Base-by-base conservation (phyloP, 2,113 vertebrate species). In the Scolopax mira region DNA sequence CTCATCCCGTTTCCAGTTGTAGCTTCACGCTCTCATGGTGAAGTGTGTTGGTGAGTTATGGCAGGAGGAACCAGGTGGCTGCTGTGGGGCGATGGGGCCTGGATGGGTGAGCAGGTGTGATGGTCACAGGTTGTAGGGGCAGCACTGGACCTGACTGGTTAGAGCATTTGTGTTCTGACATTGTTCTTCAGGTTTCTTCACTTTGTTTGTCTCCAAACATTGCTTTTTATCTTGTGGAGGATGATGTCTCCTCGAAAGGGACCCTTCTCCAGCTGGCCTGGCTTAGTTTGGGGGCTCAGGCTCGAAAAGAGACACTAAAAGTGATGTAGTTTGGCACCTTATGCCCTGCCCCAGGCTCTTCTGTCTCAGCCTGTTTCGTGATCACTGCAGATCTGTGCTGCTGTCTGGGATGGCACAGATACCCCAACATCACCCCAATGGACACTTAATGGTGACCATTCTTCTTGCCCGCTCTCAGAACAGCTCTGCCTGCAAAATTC, bases 341-440 rank as follows among this genome's bases (percentile, higher is more conserved):
- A 51, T 49, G 31, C 15, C 52, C 33, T 81, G 31, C 10, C 9
- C 5, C 2, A 3, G 35, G 33, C 13, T 66, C 30, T 6, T 78
- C 27, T 66, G 84, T 65, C 35, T 86, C 49, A 49, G 42, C 11
- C 11, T 73, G 22, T 28, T 57, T 27, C 22, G 15, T 35, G n/a
- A 7, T n/a, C 22, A 7, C 19, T 81, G 33, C 41, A 79, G 48
- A 23, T 25, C 30, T n/a, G 21, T 58, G 14, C 71, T n/a, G 25
- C 12, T 79, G 33, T 46, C 27, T 73, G 11, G 42, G 46, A 22
- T 13, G 37, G n/a, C 72, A 78, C 3, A 37, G 14, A 11, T 22
- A 21, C 3, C 18, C 5, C 11, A 12, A 11, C 15, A 3, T 10
- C 1, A 2, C 4, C 33, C 48, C 39, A 24, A 44, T 0, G 11